Conservation (phyloP, 2,113 vertebrate species). For the Muntiacus muntjak region DNA sequence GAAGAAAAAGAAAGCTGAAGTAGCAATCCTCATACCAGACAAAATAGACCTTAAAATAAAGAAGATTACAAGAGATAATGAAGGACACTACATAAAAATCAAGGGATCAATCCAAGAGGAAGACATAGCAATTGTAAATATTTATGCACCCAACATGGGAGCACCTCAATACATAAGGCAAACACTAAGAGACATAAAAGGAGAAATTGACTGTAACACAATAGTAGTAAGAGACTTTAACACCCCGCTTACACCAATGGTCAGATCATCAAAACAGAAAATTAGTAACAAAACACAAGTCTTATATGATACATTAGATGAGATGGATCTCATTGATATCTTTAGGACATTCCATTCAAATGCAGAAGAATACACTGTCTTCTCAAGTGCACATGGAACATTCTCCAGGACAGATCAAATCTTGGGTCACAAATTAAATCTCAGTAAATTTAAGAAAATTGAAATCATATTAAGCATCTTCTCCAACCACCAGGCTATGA, state of each 20-base stretch:
- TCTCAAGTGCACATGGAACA: not conserved
- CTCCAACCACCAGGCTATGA: not conserved
- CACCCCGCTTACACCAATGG: not conserved
- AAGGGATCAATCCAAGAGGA: not conserved
- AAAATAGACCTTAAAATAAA: not conserved
- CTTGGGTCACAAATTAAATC: not conserved
- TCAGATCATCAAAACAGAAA: not conserved
- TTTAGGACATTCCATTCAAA: not conserved
- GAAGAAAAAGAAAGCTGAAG: not conserved
- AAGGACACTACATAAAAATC: not conserved
- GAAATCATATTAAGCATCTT: rapidly evolving
- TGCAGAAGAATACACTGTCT: not conserved
- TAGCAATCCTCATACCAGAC: not conserved
- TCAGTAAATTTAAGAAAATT: not conserved
- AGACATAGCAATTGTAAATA: not conserved
- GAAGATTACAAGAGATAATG: not conserved
- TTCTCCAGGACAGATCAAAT: not conserved
- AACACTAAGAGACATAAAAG: not conserved
- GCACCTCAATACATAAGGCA: not conserved
- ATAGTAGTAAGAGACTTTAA: not conserved
- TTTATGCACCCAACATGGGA: not conserved
- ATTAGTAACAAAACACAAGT: not conserved
- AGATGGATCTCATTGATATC: not conserved
- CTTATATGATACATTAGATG: not conserved
- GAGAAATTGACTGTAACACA: not conserved